These are phyloP conservation scores for Mongoloraphidia duomilia DNA, from an alignment of 2,888 invertebrate genomes.

Conservation along the genomic window DNA sequence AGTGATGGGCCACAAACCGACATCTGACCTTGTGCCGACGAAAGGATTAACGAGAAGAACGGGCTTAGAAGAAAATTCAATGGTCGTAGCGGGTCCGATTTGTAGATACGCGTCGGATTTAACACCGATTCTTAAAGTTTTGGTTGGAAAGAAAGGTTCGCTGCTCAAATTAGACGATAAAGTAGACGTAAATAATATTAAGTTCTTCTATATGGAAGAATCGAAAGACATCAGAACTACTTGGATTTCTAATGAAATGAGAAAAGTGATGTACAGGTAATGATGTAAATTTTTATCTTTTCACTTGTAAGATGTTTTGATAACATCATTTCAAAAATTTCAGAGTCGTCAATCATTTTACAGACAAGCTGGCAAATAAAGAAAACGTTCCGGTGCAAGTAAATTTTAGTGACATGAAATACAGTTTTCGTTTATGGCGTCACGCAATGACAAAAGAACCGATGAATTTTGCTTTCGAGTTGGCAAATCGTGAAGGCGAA, in stretches of 20 bases:
- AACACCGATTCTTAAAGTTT: slow-evolving; percentile 54
- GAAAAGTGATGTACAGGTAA: slow-evolving; percentile 43
- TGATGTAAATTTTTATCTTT: neutral
- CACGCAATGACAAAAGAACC: slow-evolving; percentile 61
- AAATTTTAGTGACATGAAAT: slow-evolving; percentile 30
- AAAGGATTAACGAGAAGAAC: slow-evolving; percentile 56
- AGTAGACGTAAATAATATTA: slow-evolving; percentile 51
- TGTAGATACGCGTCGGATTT: slow-evolving; percentile 67
- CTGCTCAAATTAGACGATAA: slow-evolving; percentile 41
- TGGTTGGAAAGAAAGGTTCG: slow-evolving; percentile 37
- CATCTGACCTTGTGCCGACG: slow-evolving; percentile 29
- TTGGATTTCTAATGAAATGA: slow-evolving; percentile 51
- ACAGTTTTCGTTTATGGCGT: slow-evolving; percentile 54
- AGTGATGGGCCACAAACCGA: slow-evolving; percentile 72
- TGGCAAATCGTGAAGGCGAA: slow-evolving; percentile 45
- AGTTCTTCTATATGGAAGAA: slow-evolving; percentile 61
- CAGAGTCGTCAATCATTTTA: slow-evolving; percentile 31
- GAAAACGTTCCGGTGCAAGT: slow-evolving; percentile 18
- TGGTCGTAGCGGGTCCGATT: slow-evolving; percentile 76
- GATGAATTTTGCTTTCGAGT: slow-evolving; percentile 42
- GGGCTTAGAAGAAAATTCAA: slow-evolving; percentile 52
- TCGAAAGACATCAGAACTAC: slow-evolving; percentile 61
- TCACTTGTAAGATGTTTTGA: neutral
- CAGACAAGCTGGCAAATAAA: slow-evolving; percentile 17
- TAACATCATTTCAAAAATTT: slow-evolving; percentile 15